A percentile compares a stretch with the other conserved stretches of the same genome.
Conservation (phyloP, 2,888 invertebrate species). For the Oscheius myriophilus region DNA sequence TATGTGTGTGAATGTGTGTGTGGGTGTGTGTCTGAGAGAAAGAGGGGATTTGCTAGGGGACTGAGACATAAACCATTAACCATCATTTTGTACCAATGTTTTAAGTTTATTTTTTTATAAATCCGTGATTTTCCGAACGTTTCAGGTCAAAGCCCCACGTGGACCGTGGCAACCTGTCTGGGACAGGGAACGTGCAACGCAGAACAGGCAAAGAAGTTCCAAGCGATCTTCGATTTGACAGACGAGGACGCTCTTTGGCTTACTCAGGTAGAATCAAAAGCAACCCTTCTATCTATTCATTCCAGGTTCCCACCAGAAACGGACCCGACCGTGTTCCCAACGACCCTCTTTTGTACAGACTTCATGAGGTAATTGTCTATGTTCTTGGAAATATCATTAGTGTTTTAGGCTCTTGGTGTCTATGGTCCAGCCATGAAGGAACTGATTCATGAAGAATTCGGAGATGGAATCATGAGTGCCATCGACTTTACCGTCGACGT, state of each 20-base stretch:
- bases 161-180: constrained; percentile 24
- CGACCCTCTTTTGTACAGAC: constrained; percentile 20
- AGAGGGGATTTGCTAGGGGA: no score
- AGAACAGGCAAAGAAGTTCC: constrained; percentile 13
- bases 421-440: constrained; percentile 28
- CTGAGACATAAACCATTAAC: no score
- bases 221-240: constrained; percentile 11
- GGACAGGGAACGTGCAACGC: constrained; percentile 17
- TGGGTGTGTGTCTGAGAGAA: no score
- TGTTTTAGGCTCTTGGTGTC: constrained; percentile 23
- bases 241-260: constrained; percentile 8
- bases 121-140: no score
- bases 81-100: no score
- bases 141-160: constrained; percentile 20
- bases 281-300: neutral
- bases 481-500: constrained; percentile 23
- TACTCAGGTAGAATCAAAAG: constrained; percentile 8
- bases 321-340: constrained; percentile 22
- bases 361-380: constrained; percentile 12
- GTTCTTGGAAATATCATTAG: neutral
- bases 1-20: no score
- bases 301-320: constrained; percentile 16
- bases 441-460: constrained; percentile 26
- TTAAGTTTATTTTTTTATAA: no score
- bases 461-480: constrained; percentile 30